Base-by-base conservation (phyloP, 1,140 invertebrate species). In the Anagrus nilaparvatae region DNA sequence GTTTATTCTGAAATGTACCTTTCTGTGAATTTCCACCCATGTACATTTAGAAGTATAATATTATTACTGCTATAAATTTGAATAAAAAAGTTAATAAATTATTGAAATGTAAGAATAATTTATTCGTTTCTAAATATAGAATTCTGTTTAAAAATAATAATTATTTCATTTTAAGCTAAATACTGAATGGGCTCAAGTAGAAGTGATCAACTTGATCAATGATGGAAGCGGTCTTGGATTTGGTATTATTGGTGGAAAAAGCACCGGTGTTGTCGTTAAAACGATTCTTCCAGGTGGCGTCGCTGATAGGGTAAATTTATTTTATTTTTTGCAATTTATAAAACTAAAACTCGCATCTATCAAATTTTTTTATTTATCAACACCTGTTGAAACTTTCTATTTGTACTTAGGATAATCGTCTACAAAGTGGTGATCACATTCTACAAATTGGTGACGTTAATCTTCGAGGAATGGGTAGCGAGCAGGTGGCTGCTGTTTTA, bases 201-300 rank as follows among this genome's bases (percentile, higher is more conserved):
- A 97, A 75, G 85, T 89, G 43, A 92, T 97, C 51, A 90, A 95
- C 59, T 71, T 97, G 39, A 79, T 93, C 18, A 96, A 96, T 67
- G 91, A 96, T 78, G 91, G 91, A 20, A 88, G 87, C 51, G 92
- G 92, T 24, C 76, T 97, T 53, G 95, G 94, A 28, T 98, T 98
- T 70, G 95, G 94, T 51, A 96, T 98, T 53, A 94, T 97, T 57
- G 94, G 94, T 14, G 94, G 93, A 19, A 77, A 89, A 48, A 94
- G 87, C 49, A 95, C 92, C 44, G 94, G 94, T 14, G 94, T 98
- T 25, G 92, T 97, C 44, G 91, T 98, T 1, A 97, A 97, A 63
- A 97, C 93, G 9, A 96, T 98, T 47, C 69, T 97, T 29, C 87
- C 90, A 2, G 93, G 91, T 9, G 92, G 91, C 43, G 89, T 96